A percentile compares a stretch with the other conserved stretches of the same genome.
Evolutionary conservation across 2,113 vertebrate genomes (phyloP).

Genomic region (Aegotheles bennettii): DNA sequence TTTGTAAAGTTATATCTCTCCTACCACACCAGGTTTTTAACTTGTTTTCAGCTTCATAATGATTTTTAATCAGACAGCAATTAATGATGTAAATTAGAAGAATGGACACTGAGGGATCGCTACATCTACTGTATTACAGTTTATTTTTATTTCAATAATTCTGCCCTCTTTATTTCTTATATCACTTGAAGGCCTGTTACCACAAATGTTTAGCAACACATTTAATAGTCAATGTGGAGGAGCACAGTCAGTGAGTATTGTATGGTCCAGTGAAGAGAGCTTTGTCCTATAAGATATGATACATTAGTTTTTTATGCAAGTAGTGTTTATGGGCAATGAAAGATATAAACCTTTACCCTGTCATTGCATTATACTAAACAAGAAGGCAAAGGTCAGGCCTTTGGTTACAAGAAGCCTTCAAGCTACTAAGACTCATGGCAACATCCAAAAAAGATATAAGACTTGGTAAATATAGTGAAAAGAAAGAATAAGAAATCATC

Average conservation of each 20-base stretch:
- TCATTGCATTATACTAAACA: not conserved
- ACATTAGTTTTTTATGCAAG: not conserved
- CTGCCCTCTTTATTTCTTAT: not conserved
- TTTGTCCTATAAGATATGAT: not conserved
- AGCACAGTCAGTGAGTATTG: not conserved
- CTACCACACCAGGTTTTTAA: not conserved
- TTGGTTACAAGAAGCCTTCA: not conserved
- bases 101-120: conserved; percentile 64
- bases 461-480: not conserved
- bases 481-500: not conserved
- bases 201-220: not conserved
- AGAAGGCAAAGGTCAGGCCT: not conserved
- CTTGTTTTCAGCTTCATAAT: conserved; percentile 63
- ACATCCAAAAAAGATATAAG: not conserved
- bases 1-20: conserved; percentile 15
- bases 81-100: conserved; percentile 70
- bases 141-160: conserved; percentile 58
- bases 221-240: not conserved
- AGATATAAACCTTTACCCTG: not conserved
- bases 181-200: not conserved
- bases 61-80: conserved; percentile 74
- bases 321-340: not conserved
- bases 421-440: not conserved
- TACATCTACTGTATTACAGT: conserved; percentile 57
- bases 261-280: not conserved